Evolutionary conservation across 2,797 vertebrate genomes (phyloP), one percentile per base, ranked within the genome.

Genomic region (Anguilla megastoma): DNA sequence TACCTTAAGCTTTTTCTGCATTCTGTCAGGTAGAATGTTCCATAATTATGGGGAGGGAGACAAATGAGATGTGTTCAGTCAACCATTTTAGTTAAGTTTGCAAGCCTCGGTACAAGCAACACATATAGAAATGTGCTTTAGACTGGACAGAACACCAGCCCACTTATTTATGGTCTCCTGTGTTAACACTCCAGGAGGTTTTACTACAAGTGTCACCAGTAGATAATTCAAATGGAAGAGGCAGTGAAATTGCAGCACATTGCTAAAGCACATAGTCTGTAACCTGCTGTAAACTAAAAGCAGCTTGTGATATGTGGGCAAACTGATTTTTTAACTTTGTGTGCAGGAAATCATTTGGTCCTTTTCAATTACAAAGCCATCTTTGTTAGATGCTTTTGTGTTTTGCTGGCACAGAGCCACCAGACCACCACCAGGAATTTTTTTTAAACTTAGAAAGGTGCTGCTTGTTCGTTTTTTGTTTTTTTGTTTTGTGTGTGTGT

Each of bases 141-240:
- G 56, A 33, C 84, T 85, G 33, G n/a, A 36, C 86, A n/a, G 66
- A 27, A 60, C 33, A 24, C 8, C 21, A 50, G 50, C 56, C 36
- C 30, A 3, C 8, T 24, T 83, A 56, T 30, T 58, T 33, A 54
- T 41, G 50, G 54, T 36, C 18, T 33, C 14, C 14, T 76, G 27
- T 6, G n/a, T 54, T 58, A 36, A 56, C 86, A 58, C 86, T 87
- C 74, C 30, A 66, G 50, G 50, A 36, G 33, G 14, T 76, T 86
- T 86, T 30, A 66, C 80, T 52, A 56, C 60, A 50, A 30, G 69
- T 80, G 45, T 69, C 82, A 48, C 41, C 48, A 58, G 79, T 50
- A 82, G n/a, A 60, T 87, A 52, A 33, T 82, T 84, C 54, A 84
- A 41, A 69, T 87, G 2, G 86, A 84, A 79, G 48, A 87, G 41